Evolutionary conservation across 2,888 invertebrate species (phyloP).

Genomic region (Pachydiplax longipennis): DNA sequence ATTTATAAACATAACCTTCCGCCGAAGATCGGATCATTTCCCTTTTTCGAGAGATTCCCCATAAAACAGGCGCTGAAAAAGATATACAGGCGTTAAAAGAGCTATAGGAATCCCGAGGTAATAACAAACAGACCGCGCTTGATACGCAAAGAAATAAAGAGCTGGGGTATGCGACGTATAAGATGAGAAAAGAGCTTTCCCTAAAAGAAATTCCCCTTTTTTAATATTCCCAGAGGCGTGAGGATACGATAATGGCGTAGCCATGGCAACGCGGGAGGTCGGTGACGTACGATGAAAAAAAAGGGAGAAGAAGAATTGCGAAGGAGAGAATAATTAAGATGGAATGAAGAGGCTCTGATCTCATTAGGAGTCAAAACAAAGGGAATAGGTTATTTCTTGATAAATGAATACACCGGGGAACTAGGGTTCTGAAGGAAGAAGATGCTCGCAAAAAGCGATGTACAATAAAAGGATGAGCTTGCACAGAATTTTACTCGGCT

Average conservation of each 20-base stretch:
- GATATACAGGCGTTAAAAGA: not conserved
- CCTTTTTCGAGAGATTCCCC: too few species aligned
- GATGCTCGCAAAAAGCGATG: not conserved
- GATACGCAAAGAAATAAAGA: not conserved
- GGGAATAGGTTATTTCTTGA: not conserved
- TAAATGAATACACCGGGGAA: not conserved
- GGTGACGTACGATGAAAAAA: not conserved
- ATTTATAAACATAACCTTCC: too few species aligned
- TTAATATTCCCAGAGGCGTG: not conserved
- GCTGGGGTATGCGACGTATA: not conserved
- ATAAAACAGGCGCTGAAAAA: too few species aligned
- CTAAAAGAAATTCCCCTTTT: not conserved
- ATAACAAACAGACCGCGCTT: not conserved
- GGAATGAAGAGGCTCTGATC: not conserved
- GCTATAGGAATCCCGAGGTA: not conserved
- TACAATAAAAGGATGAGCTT: not conserved
- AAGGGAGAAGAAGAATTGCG: not conserved
- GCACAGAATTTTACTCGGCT: too few species aligned
- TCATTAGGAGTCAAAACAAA: not conserved
- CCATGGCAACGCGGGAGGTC: not conserved
- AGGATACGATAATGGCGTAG: not conserved
- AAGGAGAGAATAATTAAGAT: not conserved
- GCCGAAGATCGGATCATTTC: too few species aligned
- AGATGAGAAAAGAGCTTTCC: not conserved
- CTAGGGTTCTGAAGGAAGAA: not conserved